Base-by-base conservation (phyloP, 2,113 vertebrate species). In the Ramphastos sulfuratus region DNA sequence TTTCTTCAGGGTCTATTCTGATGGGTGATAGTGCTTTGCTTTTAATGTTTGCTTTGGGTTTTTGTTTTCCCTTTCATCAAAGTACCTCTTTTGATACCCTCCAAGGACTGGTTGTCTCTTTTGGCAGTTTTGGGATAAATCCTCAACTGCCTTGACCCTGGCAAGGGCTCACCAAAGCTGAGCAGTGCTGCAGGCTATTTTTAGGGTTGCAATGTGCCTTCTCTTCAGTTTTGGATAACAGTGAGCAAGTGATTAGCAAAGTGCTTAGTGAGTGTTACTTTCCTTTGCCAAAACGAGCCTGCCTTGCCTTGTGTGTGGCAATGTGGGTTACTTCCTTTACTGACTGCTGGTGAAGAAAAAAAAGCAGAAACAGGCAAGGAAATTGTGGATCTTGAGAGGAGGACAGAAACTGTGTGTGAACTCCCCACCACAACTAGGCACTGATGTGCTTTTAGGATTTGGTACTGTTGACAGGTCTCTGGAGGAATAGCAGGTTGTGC, bases 151-250 rank as follows among this genome's bases (percentile, higher is more conserved):
- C 83, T 42, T 86, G 83, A 79, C 83, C 77, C 89, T 88, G 89
- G 27, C 52, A 48, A 82, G 76, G 82, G 56, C 70, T 93, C 92
- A 80, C 89, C 88, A 94, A 96, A 83, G 91, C 88, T 88, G 93
- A 91, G 93, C 83, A 93, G 77, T 77, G 66, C 83, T 92, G 85
- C 91, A 61, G 71, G 83, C 92, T 95, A 44, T 95, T 96, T 89
- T 95, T 95, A 92, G 93, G 93, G 87, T 94, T 96, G 94, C 95
- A 90, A 96, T 58, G 96, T 97, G 97, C 97, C 97, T 97, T 97
- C 94, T 96, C 69, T 78, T 82, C 72, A 79, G 85, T 95, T 93
- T 83, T 94, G 87, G 90, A 9, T 96, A 89, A 75, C 70, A 56
- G 91, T 94, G 82, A 85, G 59, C 71, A 76, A 76, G 81, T 35